These are phyloP conservation scores for Tachina grossa DNA, from an alignment of 2,888 invertebrate genomes.

Conservation along the genomic window DNA sequence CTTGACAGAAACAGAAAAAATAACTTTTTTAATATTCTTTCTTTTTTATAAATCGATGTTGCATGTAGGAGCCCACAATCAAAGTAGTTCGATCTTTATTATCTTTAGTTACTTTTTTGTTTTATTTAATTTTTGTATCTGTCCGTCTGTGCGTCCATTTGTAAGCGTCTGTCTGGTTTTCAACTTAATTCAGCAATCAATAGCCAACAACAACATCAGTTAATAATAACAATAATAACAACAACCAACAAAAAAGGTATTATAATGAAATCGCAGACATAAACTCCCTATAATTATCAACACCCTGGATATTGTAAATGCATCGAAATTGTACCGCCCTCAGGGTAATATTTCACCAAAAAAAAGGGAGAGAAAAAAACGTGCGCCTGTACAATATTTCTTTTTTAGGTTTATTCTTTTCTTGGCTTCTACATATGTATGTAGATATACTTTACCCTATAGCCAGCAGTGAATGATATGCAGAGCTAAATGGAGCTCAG, in stretches of 20 bases:
- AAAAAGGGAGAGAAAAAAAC: conserved; percentile 70
- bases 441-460: conserved; percentile 10
- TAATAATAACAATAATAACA: conserved; percentile 66
- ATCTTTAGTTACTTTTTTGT: conserved; percentile 44
- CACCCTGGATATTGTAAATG: conserved; percentile 82
- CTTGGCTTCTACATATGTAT: conserved; percentile 30
- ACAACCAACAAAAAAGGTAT: conserved; percentile 70
- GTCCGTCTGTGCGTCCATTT: conserved; percentile 50
- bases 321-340: conserved; percentile 82
- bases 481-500: too few relatives aligned
- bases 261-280: conserved; percentile 82
- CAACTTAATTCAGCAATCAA: conserved; percentile 80
- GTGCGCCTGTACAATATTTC: conserved; percentile 66
- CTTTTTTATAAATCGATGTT: conserved; percentile 36
- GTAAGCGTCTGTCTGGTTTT: conserved; percentile 66
- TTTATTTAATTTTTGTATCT: conserved; percentile 6
- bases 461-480: neutral
- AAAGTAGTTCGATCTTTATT: conserved; percentile 67
- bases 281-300: conserved; percentile 83
- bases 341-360: conserved; percentile 78
- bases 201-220: conserved; percentile 68
- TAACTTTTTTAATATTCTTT: neutral
- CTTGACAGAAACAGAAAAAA: neutral
- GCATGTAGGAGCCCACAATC: conserved; percentile 49
- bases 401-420: conserved; percentile 32